A percentile compares a stretch with the other conserved stretches of the same genome.
These are phyloP conservation scores for Tragelaphus imberbis DNA, from an alignment of 2,113 vertebrate genomes.

Conservation along the genomic window DNA sequence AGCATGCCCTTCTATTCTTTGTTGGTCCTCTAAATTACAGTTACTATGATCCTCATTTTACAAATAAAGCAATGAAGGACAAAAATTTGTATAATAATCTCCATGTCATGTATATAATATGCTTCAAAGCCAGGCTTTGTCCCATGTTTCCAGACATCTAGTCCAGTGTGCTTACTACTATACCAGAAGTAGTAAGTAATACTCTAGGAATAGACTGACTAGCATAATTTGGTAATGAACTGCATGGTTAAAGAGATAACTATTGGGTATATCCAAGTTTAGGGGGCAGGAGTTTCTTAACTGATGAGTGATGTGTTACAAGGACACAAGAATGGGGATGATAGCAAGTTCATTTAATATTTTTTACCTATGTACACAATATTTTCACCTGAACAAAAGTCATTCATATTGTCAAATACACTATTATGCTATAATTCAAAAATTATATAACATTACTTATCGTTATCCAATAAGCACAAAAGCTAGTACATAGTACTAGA, in stretches of 20 bases:
- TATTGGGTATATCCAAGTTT: neutral
- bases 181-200: neutral
- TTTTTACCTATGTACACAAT: neutral
- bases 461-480: neutral
- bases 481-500: neutral
- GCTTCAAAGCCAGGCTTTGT: neutral
- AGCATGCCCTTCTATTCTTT: neutral
- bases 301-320: neutral
- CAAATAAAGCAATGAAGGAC: neutral
- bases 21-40: neutral
- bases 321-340: neutral
- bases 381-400: neutral
- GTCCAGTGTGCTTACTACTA: neutral
- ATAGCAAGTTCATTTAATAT: neutral
- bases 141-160: neutral
- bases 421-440: neutral
- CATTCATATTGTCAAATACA: neutral
- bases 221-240: neutral
- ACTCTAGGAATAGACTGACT: neutral
- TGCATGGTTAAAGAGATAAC: neutral
- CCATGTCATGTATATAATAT: neutral
- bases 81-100: neutral
- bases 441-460: neutral
- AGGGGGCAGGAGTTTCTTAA: neutral
- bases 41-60: neutral